Percentiles rank a stretch among this genome's conserved stretches.
These are phyloP conservation scores for Tokudaia tokunoshimensis DNA, from an alignment of 2,797 vertebrate genomes.

Conservation along the genomic window DNA sequence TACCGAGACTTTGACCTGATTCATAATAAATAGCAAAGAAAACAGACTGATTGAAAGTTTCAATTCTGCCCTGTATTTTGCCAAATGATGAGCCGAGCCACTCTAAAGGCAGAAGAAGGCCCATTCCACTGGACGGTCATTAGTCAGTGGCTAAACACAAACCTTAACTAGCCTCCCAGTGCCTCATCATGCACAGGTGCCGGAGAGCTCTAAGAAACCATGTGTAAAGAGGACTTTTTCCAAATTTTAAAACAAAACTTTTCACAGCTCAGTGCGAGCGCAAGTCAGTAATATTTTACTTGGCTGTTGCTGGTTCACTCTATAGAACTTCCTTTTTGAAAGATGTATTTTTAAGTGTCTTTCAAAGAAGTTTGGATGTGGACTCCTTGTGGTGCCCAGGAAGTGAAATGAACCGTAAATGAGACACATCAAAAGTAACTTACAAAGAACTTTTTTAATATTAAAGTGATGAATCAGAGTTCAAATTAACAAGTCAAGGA, in stretches of 20 bases:
- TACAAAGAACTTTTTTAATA: conserved; percentile 89
- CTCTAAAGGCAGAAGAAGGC: not conserved
- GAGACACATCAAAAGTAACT: conserved; percentile 92
- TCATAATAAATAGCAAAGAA: conserved; percentile 28
- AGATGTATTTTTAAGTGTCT: conserved; percentile 87
- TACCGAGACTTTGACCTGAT: not conserved
- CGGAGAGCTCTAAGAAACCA: not conserved
- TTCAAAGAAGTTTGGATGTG: conserved; percentile 90
- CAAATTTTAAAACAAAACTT: conserved; percentile 72
- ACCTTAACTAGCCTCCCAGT: not conserved
- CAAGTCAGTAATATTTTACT: conserved; percentile 62
- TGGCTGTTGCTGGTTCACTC: conserved; percentile 47
- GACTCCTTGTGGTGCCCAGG: conserved; percentile 88
- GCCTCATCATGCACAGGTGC: not conserved
- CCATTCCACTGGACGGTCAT: not conserved
- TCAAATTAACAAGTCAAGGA: conserved; percentile 92
- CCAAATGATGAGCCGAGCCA: not conserved
- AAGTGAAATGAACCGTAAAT: conserved; percentile 89
- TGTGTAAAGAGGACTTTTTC: not conserved
- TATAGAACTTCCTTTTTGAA: conserved; percentile 78
- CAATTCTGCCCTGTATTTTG: not conserved
- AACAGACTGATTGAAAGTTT: not conserved
- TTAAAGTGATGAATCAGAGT: conserved; percentile 90
- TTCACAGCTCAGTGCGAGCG: conserved; percentile 37
- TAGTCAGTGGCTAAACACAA: not conserved